A percentile compares a stretch with the other conserved stretches of the same genome.
Conservation (phyloP, 2,797 vertebrate species). For the Pipistrellus kuhlii region DNA sequence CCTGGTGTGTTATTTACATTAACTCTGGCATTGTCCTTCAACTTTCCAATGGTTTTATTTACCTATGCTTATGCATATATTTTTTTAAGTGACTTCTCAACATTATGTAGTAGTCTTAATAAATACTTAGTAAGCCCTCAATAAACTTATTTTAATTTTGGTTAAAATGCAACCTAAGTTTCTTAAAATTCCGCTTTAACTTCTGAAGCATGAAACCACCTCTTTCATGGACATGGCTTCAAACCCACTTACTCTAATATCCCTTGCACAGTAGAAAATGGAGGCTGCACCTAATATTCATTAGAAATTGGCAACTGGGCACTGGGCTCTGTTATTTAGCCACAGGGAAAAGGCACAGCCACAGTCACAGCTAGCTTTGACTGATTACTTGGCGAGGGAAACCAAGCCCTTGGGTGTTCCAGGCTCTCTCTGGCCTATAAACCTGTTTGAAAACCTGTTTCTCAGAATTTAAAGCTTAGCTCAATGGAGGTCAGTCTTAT, state of each 20-base stretch:
- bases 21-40: slow-evolving; percentile 14
- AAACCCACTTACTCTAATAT: slow-evolving; percentile 18
- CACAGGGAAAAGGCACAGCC: slow-evolving; percentile 54
- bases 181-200: slow-evolving; percentile 54
- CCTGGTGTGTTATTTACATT: slow-evolving; percentile 36
- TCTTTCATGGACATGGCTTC: not conserved
- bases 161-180: slow-evolving; percentile 14
- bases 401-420: slow-evolving; percentile 61
- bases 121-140: slow-evolving; percentile 71
- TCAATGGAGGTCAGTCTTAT: slow-evolving; percentile 72
- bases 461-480: slow-evolving; percentile 76
- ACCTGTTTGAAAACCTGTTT: slow-evolving; percentile 80
- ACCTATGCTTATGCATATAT: not conserved
- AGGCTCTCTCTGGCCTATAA: slow-evolving; percentile 75
- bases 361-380: slow-evolving; percentile 72
- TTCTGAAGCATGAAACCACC: slow-evolving; percentile 17
- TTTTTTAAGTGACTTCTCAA: slow-evolving; percentile 2
- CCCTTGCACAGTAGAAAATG: not conserved
- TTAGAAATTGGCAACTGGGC: slow-evolving; percentile 16
- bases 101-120: slow-evolving; percentile 45
- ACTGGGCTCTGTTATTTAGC: slow-evolving; percentile 28
- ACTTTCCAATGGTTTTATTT: slow-evolving; percentile 30
- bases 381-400: slow-evolving; percentile 70
- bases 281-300: slow-evolving; percentile 1
- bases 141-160: slow-evolving; percentile 62